Conservation (phyloP, 2,113 vertebrate genomes). For the Thunnus thynnus region DNA sequence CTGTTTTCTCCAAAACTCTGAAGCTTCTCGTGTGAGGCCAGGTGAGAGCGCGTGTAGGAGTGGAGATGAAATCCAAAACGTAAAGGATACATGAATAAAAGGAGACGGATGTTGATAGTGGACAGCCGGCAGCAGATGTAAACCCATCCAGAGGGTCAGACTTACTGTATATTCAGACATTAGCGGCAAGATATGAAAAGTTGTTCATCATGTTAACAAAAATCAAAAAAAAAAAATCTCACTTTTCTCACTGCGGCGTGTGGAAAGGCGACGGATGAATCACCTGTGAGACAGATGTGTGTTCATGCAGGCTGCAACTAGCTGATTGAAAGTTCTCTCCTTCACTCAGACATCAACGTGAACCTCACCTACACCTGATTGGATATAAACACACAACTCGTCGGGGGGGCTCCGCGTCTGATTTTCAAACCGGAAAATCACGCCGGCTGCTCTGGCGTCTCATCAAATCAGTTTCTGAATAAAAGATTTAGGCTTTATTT, state of each 20-base stretch:
- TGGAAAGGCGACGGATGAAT: neutral
- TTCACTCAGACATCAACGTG: neutral
- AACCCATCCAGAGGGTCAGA: too few relatives aligned
- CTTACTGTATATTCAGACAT: neutral
- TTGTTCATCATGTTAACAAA: neutral
- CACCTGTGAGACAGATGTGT: neutral
- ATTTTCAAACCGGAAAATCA: neutral
- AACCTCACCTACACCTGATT: too few relatives aligned
- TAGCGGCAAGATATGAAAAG: neutral
- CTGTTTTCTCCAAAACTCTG: constrained; percentile 29
- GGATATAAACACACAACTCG: neutral
- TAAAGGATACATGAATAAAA: too few relatives aligned
- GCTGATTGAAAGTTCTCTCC: neutral
- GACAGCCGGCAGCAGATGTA: too few relatives aligned
- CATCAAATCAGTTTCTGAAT: too few relatives aligned
- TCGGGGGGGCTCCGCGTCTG: neutral
- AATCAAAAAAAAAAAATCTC: neutral
- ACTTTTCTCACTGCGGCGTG: neutral
- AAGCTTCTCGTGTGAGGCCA: constrained; percentile 10
- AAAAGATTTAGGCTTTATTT: too few relatives aligned
- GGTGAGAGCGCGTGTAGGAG: constrained; percentile 25
- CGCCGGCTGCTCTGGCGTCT: too few relatives aligned
- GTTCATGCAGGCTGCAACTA: neutral
- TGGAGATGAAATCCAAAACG: neutral
- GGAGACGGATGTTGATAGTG: too few relatives aligned